Conservation (phyloP, 2,888 invertebrate species). For the Lysandra bellargus region DNA sequence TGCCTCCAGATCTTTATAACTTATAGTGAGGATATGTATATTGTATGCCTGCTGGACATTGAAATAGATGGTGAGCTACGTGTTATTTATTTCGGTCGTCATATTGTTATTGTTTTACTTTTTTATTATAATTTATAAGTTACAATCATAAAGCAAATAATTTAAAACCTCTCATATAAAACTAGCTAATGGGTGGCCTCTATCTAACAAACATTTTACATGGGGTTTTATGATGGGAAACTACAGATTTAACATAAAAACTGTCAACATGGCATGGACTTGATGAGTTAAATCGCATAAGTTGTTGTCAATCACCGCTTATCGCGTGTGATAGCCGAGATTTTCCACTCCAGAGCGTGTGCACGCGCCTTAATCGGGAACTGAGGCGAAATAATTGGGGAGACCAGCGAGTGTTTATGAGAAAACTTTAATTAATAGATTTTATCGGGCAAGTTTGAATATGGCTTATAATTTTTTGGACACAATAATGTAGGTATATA, state of each 20-base stretch:
- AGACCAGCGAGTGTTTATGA: not conserved
- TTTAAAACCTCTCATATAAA: not conserved
- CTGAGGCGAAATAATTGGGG: constrained; percentile 12
- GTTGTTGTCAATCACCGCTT: constrained; percentile 36
- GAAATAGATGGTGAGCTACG: no score
- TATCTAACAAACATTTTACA: not conserved
- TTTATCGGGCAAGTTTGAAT: not conserved
- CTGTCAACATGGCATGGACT: not conserved
- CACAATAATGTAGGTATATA: not conserved
- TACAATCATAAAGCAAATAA: no score
- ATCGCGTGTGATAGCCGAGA: constrained; percentile 46
- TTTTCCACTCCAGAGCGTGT: constrained; percentile 43
- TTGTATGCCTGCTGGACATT: no score
- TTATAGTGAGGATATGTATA: not conserved
- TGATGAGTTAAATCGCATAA: constrained; percentile 23
- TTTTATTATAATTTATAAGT: not conserved
- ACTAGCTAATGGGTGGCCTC: not conserved
- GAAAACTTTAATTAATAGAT: constrained; percentile 19
- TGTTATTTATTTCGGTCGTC: no score
- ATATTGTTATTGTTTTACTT: no score
- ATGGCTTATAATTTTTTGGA: not conserved
- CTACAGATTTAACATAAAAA: not conserved
- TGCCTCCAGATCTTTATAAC: not conserved
- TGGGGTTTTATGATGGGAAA: not conserved
- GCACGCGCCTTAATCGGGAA: constrained; percentile 39